phyloP scores from a whole-genome alignment of 2,888 invertebrate species.

The Thereva unica region DNA sequence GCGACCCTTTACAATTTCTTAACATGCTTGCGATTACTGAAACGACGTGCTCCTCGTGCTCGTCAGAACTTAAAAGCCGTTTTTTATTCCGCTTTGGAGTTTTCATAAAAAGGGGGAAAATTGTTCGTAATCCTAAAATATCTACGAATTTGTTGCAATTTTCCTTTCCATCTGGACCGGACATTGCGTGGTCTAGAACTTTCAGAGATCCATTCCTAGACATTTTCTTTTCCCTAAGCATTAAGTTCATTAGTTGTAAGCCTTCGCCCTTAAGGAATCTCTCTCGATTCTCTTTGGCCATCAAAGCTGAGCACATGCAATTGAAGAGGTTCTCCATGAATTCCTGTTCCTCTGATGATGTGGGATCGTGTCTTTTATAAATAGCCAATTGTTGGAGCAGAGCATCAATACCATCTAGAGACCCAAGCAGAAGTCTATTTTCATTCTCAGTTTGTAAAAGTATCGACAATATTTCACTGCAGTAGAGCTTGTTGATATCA shows the following conservation, averaged over 20 bases:
- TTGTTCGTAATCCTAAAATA: conserved; percentile 91
- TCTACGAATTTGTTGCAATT: conserved; percentile 98
- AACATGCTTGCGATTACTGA: conserved; percentile 93
- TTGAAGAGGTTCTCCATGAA: conserved; percentile 99
- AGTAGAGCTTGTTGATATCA: conserved; percentile 93
- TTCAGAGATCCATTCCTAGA: conserved; percentile 95
- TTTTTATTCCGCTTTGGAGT: conserved; percentile 87
- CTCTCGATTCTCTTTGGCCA: conserved; percentile 85
- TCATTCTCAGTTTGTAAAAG: conserved; percentile 87
- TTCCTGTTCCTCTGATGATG: conserved; percentile 90
- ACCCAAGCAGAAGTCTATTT: conserved; percentile 81
- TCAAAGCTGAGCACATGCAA: conserved; percentile 89
- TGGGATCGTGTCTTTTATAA: conserved; percentile 93
- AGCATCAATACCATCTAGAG: conserved; percentile 94
- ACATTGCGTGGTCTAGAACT: conserved; percentile 96
- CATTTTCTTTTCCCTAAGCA: conserved; percentile 96
- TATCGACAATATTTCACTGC: conserved; percentile 94
- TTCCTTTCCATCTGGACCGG: conserved; percentile 89
- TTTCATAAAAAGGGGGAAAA: conserved; percentile 99
- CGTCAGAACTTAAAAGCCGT: conserved; percentile 79
- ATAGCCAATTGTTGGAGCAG: conserved; percentile 92
- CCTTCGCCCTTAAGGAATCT: conserved; percentile 94
- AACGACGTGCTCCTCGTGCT: conserved; percentile 93
- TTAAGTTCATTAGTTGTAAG: conserved; percentile 97
- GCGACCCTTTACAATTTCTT: conserved; percentile 87